Evolutionary conservation across 2,888 invertebrate genomes (phyloP), one percentile per base, ranked within the genome.

Genomic region (Hololepta plana): DNA sequence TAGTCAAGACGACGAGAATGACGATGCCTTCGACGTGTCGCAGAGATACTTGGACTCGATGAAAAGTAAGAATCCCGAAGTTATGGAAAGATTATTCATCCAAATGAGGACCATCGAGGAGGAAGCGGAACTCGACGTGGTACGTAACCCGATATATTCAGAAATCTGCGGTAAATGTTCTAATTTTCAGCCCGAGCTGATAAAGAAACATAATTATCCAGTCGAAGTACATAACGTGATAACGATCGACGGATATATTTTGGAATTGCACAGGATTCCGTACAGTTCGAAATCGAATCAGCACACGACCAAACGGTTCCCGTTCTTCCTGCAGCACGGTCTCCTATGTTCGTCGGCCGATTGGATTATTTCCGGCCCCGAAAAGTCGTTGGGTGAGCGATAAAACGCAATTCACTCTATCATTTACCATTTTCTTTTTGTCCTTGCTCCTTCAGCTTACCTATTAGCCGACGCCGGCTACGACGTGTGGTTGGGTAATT

Each of bases 401-500:
- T 21, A 7, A 9, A 21, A 7, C 6, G 9, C 9, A n/a, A 21
- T 7, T 21, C 11, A 6, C 12, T 15, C 7, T 9, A 12, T 25
- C 16, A 15, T 16, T 13, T 7, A 24, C 15, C 7, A 24, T n/a
- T 15, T 16, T 9, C 5, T 5, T 21, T 21, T 24, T 15, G n/a
- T 7, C 15, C 9, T 17, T 17, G 8, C 17, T 6, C 17, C 25
- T 26, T 13, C 14, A 67, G 67, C 15, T 48, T 59, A 43, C n/a
- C 38, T 49, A 6, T 34, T 51, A 9, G 41, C 44, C 3, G 43
- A 53, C 26, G 47, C 44, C 31, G 52, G 54, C 3, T 40, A 49
- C 36, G 44, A 47, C 32, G 55, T 56, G 3, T 70, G 69, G 69
- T 35, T 71, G 39, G 65, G 64, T 0, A 72, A 72, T 41, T 53